Percentiles rank a stretch among this genome's conserved stretches.
phyloP scores from a whole-genome alignment of 1,140 invertebrate species.

The Ips nitidus region DNA sequence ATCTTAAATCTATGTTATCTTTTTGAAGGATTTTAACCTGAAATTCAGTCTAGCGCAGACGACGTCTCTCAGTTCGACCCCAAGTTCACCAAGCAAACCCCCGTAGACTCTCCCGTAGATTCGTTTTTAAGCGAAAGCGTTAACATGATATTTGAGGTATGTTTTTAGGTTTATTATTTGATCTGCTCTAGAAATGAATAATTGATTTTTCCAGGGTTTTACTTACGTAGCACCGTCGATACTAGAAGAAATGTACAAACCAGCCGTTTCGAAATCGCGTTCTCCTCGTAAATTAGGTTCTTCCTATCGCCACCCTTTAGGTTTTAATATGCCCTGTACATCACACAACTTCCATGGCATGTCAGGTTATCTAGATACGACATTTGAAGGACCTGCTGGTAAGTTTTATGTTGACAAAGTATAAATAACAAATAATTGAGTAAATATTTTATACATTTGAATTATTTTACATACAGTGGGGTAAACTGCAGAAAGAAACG shows the following conservation, averaged over 20 bases:
- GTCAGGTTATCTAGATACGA: conserved; percentile 13
- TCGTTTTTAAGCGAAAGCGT: conserved; percentile 93
- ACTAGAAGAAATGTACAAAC: conserved; percentile 82
- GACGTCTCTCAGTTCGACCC: conserved; percentile 99
- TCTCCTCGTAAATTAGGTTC: conserved; percentile 62
- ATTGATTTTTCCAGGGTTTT: conserved; percentile 75
- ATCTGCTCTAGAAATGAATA: neutral
- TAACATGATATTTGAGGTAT: conserved; percentile 93
- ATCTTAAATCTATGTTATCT: conserved; percentile 47
- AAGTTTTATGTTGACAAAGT: neutral
- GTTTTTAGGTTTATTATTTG: neutral
- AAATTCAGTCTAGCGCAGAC: conserved; percentile 83
- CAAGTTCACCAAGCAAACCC: conserved; percentile 96
- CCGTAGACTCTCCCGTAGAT: conserved; percentile 97
- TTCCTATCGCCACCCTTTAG: conserved; percentile 39
- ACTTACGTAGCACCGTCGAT: conserved; percentile 98
- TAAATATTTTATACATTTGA: too few species aligned
- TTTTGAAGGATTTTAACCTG: neutral
- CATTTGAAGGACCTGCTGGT: conserved; percentile 12
- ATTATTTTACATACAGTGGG: too few species aligned
- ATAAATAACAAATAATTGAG: neutral
- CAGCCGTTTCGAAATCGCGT: conserved; percentile 67
- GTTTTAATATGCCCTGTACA: conserved; percentile 28
- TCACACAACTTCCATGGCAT: conserved; percentile 21
- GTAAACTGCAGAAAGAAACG: too few species aligned